These are phyloP conservation scores for Pogonognathellus flavescens DNA, from an alignment of 1,140 invertebrate species.

Conservation along the genomic window DNA sequence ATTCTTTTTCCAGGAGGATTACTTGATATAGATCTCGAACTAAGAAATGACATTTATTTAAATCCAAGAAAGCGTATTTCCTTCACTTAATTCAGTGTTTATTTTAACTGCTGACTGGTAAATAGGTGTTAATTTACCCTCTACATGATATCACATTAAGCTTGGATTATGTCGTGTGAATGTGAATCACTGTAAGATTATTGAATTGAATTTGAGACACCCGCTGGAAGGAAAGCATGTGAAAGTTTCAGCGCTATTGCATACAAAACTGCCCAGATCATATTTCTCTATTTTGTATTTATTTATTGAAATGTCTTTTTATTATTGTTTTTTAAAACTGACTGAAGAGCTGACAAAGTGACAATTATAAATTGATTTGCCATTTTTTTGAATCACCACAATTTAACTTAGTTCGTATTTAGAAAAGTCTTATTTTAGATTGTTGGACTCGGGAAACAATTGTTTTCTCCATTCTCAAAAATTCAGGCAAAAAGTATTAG, in stretches of 20 bases:
- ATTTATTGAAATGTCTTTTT: no score
- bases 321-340: no score
- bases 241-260: background rate
- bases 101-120: no score
- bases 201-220: background rate
- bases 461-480: no score
- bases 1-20: conserved; percentile 71
- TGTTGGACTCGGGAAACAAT: no score
- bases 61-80: background rate
- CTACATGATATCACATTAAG: conserved; percentile 37
- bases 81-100: background rate
- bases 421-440: no score
- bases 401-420: no score
- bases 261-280: background rate
- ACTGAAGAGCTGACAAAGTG: no score
- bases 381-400: no score
- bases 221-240: background rate
- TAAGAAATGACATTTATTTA: conserved; percentile 19
- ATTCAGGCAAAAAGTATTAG: no score
- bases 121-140: background rate
- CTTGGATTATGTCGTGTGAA: background rate
- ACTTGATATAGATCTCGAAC: background rate
- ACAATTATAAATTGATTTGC: no score
- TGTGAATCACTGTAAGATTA: background rate
- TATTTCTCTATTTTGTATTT: background rate